Base-by-base conservation (phyloP, 2,888 invertebrate genomes). In the Clitarchus hookeri region DNA sequence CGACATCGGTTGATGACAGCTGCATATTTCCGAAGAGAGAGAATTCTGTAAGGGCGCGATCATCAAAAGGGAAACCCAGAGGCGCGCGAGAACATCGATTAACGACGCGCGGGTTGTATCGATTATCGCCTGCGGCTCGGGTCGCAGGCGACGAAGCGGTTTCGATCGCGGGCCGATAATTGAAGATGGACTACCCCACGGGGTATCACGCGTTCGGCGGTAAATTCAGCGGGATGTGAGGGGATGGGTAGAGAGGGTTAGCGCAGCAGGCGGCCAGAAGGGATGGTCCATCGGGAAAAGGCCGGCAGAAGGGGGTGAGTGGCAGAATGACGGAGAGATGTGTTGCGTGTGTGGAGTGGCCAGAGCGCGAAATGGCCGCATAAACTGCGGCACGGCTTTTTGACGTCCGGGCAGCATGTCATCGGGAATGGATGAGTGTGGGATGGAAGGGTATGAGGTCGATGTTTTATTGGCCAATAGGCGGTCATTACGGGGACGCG, bases 381-480 rank as follows among this genome's bases (percentile, higher is more conserved):
- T 65, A 65, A 65, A 65, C 65, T 65, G 8, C 65, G 65, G 65
- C 65, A 65, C n/a, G 65, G 65, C 65, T 65, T 65, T 65, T 65
- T 65, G 65, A 65, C 65, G 65, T 6, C 65, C 19, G 8, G 65
- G 65, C 65, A 65, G 65, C 65, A n/a, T 65, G 65, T 65, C 65
- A 65, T 65, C 65, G 65, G 65, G 65, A n/a, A 65, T 65, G 65
- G 8, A 0, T 23, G 65, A 23, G 65, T 8, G 65, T 23, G 48
- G n/a, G 65, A 19, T 65, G 65, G 65, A 16, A 16, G 19, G 65
- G 65, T 19, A n/a, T 16, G 23, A 19, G 48, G 16, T 1, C 48
- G n/a, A 23, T 65, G 65, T 65, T 65, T 65, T 65, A 65, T 65
- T 65, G 65, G 65, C 65, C 65, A n/a, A 65, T n/a, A 65, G 65